Evolutionary conservation across 1,140 invertebrate genomes (phyloP), one percentile per base, ranked within the genome.

Genomic region (Copidosoma floridanum): DNA sequence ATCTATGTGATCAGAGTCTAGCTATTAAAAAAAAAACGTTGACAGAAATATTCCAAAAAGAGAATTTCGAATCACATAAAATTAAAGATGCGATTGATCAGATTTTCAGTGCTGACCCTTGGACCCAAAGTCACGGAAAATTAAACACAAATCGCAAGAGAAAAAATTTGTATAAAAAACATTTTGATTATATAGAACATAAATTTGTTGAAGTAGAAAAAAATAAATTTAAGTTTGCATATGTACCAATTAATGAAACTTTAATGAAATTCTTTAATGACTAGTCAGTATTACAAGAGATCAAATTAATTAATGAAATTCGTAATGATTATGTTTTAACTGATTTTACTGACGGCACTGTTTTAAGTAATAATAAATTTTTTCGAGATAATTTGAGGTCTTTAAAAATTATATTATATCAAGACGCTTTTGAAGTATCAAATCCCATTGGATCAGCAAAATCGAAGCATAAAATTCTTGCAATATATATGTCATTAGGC

Each of bases 401-500:
- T 2, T 11, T 65, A 16, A 27, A 57, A 47, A 40, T 70, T 16
- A 68, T 72, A 41, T 64, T 72, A 24, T 72, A 63, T 52, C 68
- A 72, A 60, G 69, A 71, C 54, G 51, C 57, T 21, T 71, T 72
- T 65, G 68, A 72, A 62, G 40, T 68, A 5, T 67, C 68, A n/a
- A 71, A 71, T 57, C 69, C 70, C 7, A 52, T 71, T 38, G 65
- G 71, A 27, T 47, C 68, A 16, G 43, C 66, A 12, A 59, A 48
- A 53, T 64, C 57, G 26, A 70, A 65, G 58, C 59, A 72, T 52
- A 70, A 70, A 65, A 47, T 71, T 21, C 18, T 70, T 14, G 69
- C 52, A 12, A 50, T 71, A 12, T 72, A 71, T 56, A 63, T 69
- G 57, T 66, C 20, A 11, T n/a, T 72, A 2, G 66, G 18, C 8